Evolutionary conservation across 2,797 vertebrate species (phyloP).

Genomic region (Falco concolor): DNA sequence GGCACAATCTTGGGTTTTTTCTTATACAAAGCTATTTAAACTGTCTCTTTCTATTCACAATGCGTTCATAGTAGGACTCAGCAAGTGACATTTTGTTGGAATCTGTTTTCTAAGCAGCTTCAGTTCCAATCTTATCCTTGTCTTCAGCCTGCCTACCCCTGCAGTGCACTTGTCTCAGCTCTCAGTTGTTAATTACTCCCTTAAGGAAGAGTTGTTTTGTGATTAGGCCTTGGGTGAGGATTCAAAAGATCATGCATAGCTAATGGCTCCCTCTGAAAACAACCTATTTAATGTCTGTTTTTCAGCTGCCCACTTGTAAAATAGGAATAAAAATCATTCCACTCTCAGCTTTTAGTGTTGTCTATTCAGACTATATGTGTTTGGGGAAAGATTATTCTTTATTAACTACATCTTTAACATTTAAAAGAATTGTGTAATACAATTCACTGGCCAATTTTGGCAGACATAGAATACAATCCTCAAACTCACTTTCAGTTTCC

Average conservation of each 20-base stretch:
- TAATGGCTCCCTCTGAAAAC: background rate
- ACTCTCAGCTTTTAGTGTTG: background rate
- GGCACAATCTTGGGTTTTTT: background rate
- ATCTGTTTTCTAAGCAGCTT: background rate
- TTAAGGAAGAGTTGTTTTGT: background rate
- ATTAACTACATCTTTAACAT: background rate
- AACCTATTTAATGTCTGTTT: background rate
- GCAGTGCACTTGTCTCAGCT: background rate
- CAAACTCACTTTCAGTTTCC: background rate
- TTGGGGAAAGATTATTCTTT: background rate
- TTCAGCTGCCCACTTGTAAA: background rate
- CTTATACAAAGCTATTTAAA: background rate
- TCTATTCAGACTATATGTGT: background rate
- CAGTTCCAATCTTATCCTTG: background rate
- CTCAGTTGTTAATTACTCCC: background rate
- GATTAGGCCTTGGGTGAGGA: background rate
- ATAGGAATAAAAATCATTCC: background rate
- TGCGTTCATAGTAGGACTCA: background rate
- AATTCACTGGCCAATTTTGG: background rate
- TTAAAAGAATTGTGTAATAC: background rate
- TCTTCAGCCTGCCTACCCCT: background rate
- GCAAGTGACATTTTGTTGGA: background rate
- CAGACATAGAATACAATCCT: background rate
- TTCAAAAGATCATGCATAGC: background rate
- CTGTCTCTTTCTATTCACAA: background rate